These are phyloP conservation scores for Aplocera efformata DNA, from an alignment of 2,888 invertebrate species.

Conservation along the genomic window DNA sequence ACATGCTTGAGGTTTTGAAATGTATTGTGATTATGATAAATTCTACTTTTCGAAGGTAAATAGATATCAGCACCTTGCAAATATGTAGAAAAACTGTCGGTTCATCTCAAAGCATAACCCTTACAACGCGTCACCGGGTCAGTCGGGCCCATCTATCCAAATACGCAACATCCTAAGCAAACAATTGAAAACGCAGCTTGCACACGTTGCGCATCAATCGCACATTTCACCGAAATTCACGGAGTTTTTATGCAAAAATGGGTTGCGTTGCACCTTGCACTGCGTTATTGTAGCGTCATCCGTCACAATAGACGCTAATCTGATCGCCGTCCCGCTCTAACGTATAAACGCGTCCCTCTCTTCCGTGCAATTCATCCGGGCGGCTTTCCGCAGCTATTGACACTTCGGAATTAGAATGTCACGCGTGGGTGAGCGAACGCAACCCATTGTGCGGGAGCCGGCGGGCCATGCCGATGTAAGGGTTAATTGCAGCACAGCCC, in stretches of 20 bases:
- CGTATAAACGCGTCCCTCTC: conserved; percentile 45
- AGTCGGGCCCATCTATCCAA: conserved; percentile 41
- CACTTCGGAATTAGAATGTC: conserved; percentile 70
- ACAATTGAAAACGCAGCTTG: conserved; percentile 63
- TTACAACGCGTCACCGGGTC: conserved; percentile 50
- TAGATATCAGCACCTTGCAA: conserved; percentile 27
- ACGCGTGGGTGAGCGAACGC: conserved; percentile 71
- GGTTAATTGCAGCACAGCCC: conserved; percentile 32
- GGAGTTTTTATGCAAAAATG: conserved; percentile 69
- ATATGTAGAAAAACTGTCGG: conserved; percentile 40
- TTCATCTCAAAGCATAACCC: conserved; percentile 57
- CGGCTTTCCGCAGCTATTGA: conserved; percentile 66
- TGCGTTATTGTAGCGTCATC: conserved; percentile 56
- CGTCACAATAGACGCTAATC: conserved; percentile 64
- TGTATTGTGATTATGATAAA: too few relatives aligned
- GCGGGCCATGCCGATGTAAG: conserved; percentile 47
- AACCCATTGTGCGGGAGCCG: conserved; percentile 59
- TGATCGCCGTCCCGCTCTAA: conserved; percentile 43
- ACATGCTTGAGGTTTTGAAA: too few relatives aligned
- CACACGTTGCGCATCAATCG: conserved; percentile 62
- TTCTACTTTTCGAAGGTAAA: conserved; percentile 10
- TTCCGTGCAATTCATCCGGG: conserved; percentile 51
- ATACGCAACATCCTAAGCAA: conserved; percentile 65
- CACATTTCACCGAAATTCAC: conserved; percentile 56
- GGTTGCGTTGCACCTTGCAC: conserved; percentile 73